Percentiles rank a stretch among this genome's conserved stretches.
These are phyloP conservation scores for Carlito syrichta DNA, from an alignment of 2,113 vertebrate species.

Conservation along the genomic window DNA sequence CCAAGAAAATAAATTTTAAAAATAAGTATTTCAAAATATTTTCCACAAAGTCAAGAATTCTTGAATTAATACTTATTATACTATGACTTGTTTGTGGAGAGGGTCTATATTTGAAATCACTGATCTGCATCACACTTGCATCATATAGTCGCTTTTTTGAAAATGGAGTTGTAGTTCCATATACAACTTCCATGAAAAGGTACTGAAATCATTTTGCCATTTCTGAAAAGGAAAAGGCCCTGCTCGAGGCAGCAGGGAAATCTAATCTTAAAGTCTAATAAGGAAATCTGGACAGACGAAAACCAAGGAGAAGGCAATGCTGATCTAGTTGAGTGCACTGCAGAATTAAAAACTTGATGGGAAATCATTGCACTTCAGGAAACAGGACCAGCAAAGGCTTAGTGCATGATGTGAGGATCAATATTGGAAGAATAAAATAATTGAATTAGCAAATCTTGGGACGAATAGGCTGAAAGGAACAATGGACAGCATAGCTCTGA, in stretches of 20 bases:
- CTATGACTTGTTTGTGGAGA: background rate
- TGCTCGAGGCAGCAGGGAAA: constrained; percentile 2
- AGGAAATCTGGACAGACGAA: constrained; percentile 56
- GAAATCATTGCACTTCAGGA: constrained; percentile 55
- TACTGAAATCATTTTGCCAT: background rate
- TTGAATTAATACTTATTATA: background rate
- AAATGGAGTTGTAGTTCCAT: background rate
- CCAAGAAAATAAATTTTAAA: background rate
- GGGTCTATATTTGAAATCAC: background rate
- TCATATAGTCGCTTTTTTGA: background rate
- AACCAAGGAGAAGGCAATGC: constrained; percentile 47
- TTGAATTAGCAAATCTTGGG: constrained; percentile 66
- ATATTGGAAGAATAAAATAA: constrained; percentile 70
- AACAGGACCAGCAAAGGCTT: constrained; percentile 44
- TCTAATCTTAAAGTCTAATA: constrained; percentile 69
- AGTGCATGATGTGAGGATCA: constrained; percentile 39
- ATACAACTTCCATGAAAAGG: background rate
- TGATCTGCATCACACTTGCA: background rate
- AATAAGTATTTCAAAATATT: constrained; percentile 24
- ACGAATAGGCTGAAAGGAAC: constrained; percentile 51
- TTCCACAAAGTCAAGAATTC: background rate
- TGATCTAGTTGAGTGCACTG: constrained; percentile 55
- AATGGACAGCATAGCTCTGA: background rate
- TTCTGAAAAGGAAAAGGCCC: background rate
- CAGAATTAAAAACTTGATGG: constrained; percentile 63